These are phyloP conservation scores for Amorpha juglandis DNA, from an alignment of 2,888 invertebrate genomes.

Conservation along the genomic window DNA sequence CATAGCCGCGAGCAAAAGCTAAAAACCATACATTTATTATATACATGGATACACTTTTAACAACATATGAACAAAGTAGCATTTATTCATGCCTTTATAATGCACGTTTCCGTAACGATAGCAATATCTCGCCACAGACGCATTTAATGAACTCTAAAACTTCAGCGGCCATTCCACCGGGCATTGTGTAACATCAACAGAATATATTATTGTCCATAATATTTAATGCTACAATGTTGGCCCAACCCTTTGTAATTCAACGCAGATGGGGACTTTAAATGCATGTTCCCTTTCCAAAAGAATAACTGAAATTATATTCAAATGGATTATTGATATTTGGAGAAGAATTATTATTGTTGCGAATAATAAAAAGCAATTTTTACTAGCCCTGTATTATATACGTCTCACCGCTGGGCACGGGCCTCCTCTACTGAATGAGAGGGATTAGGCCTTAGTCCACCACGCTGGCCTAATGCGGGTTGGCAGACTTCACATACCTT, in stretches of 20 bases:
- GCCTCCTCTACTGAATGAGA: too few species aligned
- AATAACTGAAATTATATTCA: neutral
- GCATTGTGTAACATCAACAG: slow-evolving; percentile 36
- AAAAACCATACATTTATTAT: too few species aligned
- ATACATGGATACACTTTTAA: too few species aligned
- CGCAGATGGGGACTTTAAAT: slow-evolving; percentile 10
- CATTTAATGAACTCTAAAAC: slow-evolving; percentile 38
- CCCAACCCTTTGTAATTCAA: slow-evolving; percentile 30
- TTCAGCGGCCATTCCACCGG: slow-evolving; percentile 29
- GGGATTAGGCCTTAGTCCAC: too few species aligned
- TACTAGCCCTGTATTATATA: too few species aligned
- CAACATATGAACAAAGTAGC: neutral
- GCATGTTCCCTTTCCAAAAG: neutral
- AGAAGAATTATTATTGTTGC: too few species aligned
- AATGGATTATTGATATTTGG: neutral
- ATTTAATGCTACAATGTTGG: slow-evolving; percentile 44
- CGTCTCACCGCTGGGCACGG: too few species aligned
- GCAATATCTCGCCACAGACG: slow-evolving; percentile 29
- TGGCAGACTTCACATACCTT: too few species aligned
- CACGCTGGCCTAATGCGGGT: too few species aligned
- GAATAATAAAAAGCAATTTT: too few species aligned
- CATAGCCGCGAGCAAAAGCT: too few species aligned
- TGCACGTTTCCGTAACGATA: slow-evolving; percentile 29
- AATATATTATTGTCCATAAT: slow-evolving; percentile 38
- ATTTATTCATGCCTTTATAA: neutral